Percentiles rank a stretch among this genome's conserved stretches.
Evolutionary conservation across 2,797 vertebrate genomes (phyloP).

Genomic region (Neosilurus mollespiculum): DNA sequence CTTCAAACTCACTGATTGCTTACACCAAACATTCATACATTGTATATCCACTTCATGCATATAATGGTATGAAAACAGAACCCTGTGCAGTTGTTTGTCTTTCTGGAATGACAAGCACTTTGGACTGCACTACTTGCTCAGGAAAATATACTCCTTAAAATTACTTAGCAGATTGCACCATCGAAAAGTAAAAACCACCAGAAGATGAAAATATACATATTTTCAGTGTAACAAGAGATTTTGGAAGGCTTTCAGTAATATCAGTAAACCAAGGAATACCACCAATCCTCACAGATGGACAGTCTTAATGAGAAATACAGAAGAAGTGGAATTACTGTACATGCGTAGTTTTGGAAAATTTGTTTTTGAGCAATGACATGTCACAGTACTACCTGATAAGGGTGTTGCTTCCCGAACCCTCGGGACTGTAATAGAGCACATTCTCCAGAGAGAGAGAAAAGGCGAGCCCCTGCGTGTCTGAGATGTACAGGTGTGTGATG

Average conservation of each 20-base stretch:
- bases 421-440: slow-evolving; percentile 90
- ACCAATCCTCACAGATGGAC: no score
- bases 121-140: background rate
- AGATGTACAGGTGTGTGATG: slow-evolving; percentile 94
- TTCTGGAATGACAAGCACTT: background rate
- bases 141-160: no score
- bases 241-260: no score
- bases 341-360: background rate
- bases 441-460: slow-evolving; percentile 95
- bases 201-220: no score
- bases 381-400: slow-evolving; percentile 83
- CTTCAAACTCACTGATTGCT: slow-evolving; percentile 22
- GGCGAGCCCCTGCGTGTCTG: slow-evolving; percentile 88
- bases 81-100: background rate
- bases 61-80: background rate
- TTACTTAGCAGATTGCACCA: background rate
- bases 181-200: no score
- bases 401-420: slow-evolving; percentile 89
- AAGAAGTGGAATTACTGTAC: background rate
- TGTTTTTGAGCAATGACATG: background rate
- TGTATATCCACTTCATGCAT: background rate
- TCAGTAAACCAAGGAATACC: no score
- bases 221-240: no score
- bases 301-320: background rate
- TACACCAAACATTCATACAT: slow-evolving; percentile 15